A percentile compares a stretch with the other conserved stretches of the same genome.
These are phyloP conservation scores for Drosophila elegans DNA, from an alignment of 1,140 invertebrate genomes.

Conservation along the genomic window DNA sequence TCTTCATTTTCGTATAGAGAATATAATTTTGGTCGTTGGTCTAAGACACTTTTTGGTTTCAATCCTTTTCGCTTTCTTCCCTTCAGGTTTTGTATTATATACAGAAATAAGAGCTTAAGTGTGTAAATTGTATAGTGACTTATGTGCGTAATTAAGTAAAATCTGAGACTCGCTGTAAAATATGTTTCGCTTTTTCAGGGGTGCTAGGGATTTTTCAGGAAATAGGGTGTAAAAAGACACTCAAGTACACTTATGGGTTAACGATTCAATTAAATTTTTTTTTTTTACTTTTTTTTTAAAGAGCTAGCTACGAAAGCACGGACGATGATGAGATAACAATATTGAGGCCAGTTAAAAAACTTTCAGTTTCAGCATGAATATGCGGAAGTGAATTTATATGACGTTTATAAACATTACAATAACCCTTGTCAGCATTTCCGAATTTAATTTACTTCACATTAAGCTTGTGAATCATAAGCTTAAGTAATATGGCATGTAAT, in stretches of 20 bases:
- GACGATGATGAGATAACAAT: slow-evolving; percentile 49
- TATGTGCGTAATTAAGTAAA: slow-evolving; percentile 83
- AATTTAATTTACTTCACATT: slow-evolving; percentile 16
- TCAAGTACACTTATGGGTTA: slow-evolving; percentile 71
- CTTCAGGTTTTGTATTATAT: slow-evolving; percentile 49
- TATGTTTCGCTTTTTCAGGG: slow-evolving; percentile 42
- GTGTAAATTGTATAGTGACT: slow-evolving; percentile 61
- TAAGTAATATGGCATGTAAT: slow-evolving; percentile 14
- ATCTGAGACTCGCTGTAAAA: slow-evolving; percentile 79
- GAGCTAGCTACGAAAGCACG: slow-evolving; percentile 48
- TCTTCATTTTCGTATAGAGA: slow-evolving; percentile 45
- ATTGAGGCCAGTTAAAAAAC: slow-evolving; percentile 19
- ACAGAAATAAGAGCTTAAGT: slow-evolving; percentile 65
- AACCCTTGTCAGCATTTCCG: neutral
- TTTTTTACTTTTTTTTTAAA: slow-evolving; percentile 11
- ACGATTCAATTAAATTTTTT: slow-evolving; percentile 4
- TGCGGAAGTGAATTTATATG: slow-evolving; percentile 16
- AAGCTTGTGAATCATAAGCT: slow-evolving; percentile 20
- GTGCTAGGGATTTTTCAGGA: slow-evolving; percentile 23
- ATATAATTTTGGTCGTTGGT: slow-evolving; percentile 82
- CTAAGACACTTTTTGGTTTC: slow-evolving; percentile 83
- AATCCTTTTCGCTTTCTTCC: slow-evolving; percentile 60
- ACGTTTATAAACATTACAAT: neutral
- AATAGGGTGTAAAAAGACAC: slow-evolving; percentile 47
- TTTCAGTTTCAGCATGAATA: slow-evolving; percentile 31